phyloP scores from a whole-genome alignment of 2,888 invertebrate species.

The Steinernema hermaphroditum region DNA sequence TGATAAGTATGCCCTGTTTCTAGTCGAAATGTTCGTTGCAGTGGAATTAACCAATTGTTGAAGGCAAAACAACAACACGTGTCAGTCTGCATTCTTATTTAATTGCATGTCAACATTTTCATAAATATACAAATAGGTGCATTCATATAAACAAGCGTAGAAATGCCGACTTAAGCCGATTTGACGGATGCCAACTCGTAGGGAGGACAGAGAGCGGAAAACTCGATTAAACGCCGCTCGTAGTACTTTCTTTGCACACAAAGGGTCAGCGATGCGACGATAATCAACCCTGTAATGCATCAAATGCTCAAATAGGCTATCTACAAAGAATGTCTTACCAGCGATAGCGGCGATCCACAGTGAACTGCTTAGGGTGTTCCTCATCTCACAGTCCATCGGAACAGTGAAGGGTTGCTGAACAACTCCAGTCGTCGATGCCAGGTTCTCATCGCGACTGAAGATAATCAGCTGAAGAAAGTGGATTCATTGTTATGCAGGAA shows the following conservation, averaged over 20 bases:
- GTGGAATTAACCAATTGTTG: too few species aligned
- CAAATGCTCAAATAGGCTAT: background rate
- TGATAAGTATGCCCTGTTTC: too few species aligned
- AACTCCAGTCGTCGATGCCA: slow-evolving; percentile 11
- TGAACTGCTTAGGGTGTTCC: background rate
- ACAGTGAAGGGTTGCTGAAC: slow-evolving; percentile 6
- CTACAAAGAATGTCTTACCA: background rate
- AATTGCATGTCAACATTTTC: slow-evolving; percentile 1
- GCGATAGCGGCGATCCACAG: slow-evolving; percentile 9
- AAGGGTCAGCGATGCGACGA: slow-evolving; percentile 6
- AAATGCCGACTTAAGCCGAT: background rate
- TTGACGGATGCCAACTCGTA: slow-evolving; percentile 23
- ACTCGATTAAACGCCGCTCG: slow-evolving; percentile 20
- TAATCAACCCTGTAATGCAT: background rate
- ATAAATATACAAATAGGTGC: slow-evolving; percentile 26
- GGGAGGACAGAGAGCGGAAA: slow-evolving; percentile 15
- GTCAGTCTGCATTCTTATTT: background rate
- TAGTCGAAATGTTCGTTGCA: too few species aligned
- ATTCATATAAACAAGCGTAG: background rate
- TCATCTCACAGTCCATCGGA: background rate
- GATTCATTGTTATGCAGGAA: background rate
- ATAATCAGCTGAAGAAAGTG: slow-evolving; percentile 6
- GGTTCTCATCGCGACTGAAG: slow-evolving; percentile 24
- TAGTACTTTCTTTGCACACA: slow-evolving; percentile 23
- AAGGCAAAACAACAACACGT: too few species aligned